Percentiles rank a stretch among this genome's conserved stretches.
phyloP scores from a whole-genome alignment of 2,888 invertebrate species.

The Caenorhabditis auriculariae region DNA sequence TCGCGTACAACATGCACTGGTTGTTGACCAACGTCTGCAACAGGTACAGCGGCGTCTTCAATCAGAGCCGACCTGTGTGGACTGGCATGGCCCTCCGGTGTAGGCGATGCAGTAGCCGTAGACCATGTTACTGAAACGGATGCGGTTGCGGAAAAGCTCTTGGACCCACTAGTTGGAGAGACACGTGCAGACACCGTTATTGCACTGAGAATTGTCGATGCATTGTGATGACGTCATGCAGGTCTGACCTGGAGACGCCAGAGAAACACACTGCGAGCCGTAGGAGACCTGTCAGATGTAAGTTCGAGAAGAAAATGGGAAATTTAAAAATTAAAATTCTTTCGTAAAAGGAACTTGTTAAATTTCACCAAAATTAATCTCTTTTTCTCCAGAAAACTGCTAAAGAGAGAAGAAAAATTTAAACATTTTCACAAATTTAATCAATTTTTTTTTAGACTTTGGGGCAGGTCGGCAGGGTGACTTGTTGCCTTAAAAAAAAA shows the following conservation, averaged over 20 bases:
- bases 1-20: conserved; percentile 28
- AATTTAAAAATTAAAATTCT: too few relatives aligned
- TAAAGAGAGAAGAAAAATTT: too few relatives aligned
- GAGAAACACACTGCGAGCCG: conserved; percentile 26
- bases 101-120: conserved; percentile 35
- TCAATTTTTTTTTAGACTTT: too few relatives aligned
- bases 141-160: background rate
- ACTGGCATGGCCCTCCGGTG: conserved; percentile 13
- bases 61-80: conserved; percentile 3
- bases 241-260: conserved; percentile 25
- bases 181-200: conserved; percentile 21
- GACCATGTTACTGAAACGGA: conserved; percentile 20
- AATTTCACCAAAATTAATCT: too few relatives aligned
- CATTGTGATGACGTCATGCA: conserved; percentile 28
- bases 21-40: conserved; percentile 25
- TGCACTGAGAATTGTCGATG: conserved; percentile 29
- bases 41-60: too few relatives aligned
- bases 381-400: too few relatives aligned
- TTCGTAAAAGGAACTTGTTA: too few relatives aligned
- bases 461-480: too few relatives aligned
- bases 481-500: too few relatives aligned
- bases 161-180: conserved; percentile 19
- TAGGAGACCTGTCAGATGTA: conserved; percentile 4
- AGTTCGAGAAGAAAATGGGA: too few relatives aligned
- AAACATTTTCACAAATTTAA: too few relatives aligned